Evolutionary conservation across 1,140 invertebrate species (phyloP), one percentile per base, ranked within the genome.

Genomic region (Ostrea denselamellosa): DNA sequence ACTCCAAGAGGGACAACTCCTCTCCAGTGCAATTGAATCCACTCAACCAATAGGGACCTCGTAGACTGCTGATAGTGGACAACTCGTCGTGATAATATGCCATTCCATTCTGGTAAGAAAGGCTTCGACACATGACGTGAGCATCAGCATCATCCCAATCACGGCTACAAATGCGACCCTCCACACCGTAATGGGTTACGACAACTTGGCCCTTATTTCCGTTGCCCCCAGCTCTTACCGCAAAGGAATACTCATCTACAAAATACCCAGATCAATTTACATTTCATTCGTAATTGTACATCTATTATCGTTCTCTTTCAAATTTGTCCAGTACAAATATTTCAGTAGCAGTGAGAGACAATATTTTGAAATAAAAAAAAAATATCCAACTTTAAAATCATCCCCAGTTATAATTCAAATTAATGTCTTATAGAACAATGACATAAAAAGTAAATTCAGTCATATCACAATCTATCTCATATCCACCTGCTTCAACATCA

Each of bases 121-220:
- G 56, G 10, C 58, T 86, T 68, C 87, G 89, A 88, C 93, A 94
- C 28, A 92, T 90, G 0, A 94, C 92, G 17, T 84, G 68, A 8
- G 93, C 93, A 81, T 94, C 93, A 28, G 71, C 85, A 85, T 94
- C 93, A 81, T 91, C 91, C 93, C 93, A 94, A 19, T 89, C 87
- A 7, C 56, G 51, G 22, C 90, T 88, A 88, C 93, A 94, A 17
- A 94, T 92, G 14, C 92, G 88, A 25, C 93, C 93, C 10, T 88
- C 85, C 0, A 91, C 84, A 12, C 92, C 92, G n/a, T 91, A 90
- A 83, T 92, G 90, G 17, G 84, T 90, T 0, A 94, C 93, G 8
- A 71, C 28, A 12, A 94, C 87, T 44, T 87, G 89, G n/a, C 93
- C 93, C 87, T 71, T 87, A 88, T 65, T 89, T 87, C 7, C 86